Evolutionary conservation across 2,888 invertebrate genomes (phyloP).

Genomic region (Corythucha ciliata): DNA sequence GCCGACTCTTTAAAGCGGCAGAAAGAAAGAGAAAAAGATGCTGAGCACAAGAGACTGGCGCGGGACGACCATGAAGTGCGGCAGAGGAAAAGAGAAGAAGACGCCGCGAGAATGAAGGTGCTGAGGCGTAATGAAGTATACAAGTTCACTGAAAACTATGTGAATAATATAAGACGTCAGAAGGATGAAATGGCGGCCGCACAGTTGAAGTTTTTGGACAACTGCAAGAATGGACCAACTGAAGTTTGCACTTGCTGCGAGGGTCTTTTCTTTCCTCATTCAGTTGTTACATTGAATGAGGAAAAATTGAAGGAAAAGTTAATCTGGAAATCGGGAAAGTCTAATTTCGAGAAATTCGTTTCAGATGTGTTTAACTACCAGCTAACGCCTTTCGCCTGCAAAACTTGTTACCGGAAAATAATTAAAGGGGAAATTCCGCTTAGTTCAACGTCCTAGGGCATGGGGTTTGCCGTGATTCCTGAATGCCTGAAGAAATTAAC

Average conservation of each 20-base stretch:
- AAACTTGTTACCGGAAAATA: constrained; percentile 7
- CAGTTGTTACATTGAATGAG: neutral
- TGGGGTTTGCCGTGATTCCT: constrained; percentile 17
- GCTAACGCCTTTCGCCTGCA: constrained; percentile 6
- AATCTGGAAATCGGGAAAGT: neutral
- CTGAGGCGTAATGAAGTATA: no score
- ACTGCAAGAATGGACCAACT: neutral
- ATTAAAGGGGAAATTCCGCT: neutral
- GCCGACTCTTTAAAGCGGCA: no score
- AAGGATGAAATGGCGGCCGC: no score
- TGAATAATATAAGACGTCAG: no score
- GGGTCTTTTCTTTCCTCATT: neutral
- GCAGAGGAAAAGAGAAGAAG: no score
- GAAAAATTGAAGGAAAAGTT: neutral
- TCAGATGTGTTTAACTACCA: neutral
- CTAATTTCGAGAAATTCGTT: neutral
- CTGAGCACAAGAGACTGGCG: no score
- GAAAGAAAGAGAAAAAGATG: no score
- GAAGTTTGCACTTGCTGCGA: neutral
- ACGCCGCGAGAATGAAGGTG: no score
- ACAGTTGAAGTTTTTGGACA: no score
- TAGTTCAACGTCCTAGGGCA: neutral
- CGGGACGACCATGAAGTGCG: no score
- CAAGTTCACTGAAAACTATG: no score
- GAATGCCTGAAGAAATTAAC: constrained; percentile 10